phyloP scores from a whole-genome alignment of 1,140 invertebrate genomes.

The Acromyrmex echinatior region DNA sequence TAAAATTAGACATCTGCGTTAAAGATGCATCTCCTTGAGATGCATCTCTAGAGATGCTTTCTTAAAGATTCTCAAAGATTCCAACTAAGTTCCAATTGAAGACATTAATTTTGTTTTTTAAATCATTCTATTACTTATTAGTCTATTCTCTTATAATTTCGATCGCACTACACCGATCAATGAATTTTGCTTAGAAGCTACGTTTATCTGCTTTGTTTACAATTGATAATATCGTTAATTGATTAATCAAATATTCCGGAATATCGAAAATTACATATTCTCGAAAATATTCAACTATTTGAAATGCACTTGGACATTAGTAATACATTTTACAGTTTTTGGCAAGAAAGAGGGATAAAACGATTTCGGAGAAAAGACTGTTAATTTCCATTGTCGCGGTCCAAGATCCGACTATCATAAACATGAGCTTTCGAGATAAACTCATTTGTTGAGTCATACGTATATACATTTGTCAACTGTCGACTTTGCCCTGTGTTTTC shows the following conservation, averaged over 20 bases:
- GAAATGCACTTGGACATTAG: background rate
- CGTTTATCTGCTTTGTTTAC: background rate
- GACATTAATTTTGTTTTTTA: background rate
- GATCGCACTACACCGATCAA: background rate
- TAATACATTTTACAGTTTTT: too few relatives aligned
- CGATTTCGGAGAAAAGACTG: background rate
- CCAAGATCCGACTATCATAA: background rate
- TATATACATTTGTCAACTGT: background rate
- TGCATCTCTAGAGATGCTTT: background rate
- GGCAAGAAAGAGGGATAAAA: background rate
- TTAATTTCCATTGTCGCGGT: background rate
- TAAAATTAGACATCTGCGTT: conserved; percentile 6
- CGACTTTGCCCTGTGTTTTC: conserved; percentile 24
- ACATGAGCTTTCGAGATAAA: conserved; percentile 4
- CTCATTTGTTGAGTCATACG: conserved; percentile 38
- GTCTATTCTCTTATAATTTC: background rate
- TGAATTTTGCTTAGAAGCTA: background rate
- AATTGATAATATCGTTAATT: background rate
- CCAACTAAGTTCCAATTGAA: background rate
- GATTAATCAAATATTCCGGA: background rate
- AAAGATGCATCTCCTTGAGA: background rate
- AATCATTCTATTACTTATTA: background rate
- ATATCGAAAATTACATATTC: background rate
- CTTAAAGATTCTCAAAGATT: background rate
- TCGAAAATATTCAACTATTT: background rate